A percentile compares a stretch with the other conserved stretches of the same genome.
These are phyloP conservation scores for Mallotus villosus DNA, from an alignment of 2,797 vertebrate species.

Conservation along the genomic window DNA sequence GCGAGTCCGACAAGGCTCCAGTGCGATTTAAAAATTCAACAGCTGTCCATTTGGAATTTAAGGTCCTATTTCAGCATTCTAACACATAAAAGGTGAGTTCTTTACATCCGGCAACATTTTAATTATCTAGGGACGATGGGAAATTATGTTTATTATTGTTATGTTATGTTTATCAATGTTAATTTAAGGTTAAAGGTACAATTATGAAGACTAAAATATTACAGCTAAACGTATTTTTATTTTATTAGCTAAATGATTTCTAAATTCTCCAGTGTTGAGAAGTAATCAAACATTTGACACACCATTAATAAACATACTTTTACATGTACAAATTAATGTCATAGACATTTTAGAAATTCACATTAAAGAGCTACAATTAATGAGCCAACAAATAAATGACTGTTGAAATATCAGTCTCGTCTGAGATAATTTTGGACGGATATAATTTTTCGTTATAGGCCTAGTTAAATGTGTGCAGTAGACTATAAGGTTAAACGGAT, in stretches of 20 bases:
- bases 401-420: too few species aligned
- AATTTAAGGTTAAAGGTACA: too few species aligned
- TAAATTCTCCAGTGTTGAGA: not conserved
- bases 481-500: not conserved
- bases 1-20: not conserved
- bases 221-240: not conserved
- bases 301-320: not conserved
- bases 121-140: not conserved
- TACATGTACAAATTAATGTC: too few species aligned
- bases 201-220: not conserved
- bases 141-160: not conserved
- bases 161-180: too few species aligned
- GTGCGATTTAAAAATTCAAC: not conserved
- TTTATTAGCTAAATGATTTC: not conserved
- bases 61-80: not conserved
- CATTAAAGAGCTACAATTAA: too few species aligned
- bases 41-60: slow-evolving; percentile 14
- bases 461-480: not conserved
- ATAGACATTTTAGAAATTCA: too few species aligned
- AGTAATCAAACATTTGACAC: not conserved
- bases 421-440: not conserved
- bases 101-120: not conserved
- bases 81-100: slow-evolving; percentile 45
- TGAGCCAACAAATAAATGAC: too few species aligned
- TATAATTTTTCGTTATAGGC: not conserved